Percentiles rank a stretch among this genome's conserved stretches.
Evolutionary conservation across 2,113 vertebrate genomes (phyloP).

Genomic region (Catharus fuscescens): DNA sequence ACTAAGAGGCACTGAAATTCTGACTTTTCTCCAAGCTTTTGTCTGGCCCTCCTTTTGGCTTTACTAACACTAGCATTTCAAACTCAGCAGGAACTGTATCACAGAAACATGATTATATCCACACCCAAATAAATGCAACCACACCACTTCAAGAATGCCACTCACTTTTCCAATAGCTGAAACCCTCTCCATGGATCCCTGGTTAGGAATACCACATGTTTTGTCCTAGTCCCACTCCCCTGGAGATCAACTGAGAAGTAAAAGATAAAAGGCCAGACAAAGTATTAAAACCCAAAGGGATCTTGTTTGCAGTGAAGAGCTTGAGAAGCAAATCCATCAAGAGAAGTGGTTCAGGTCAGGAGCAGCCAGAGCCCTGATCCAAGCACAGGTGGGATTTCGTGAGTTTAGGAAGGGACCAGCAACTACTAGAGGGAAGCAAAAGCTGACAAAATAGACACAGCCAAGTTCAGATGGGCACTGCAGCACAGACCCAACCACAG

Average conservation of each 20-base stretch:
- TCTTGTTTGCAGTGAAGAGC: not conserved
- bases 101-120: constrained; percentile 12
- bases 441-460: not conserved
- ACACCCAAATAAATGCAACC: constrained; percentile 23
- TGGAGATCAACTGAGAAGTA: not conserved
- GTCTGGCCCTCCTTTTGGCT: constrained; percentile 48
- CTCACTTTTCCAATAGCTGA: not conserved
- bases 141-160: not conserved
- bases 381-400: not conserved
- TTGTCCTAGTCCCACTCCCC: not conserved
- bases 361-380: not conserved
- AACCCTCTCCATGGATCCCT: not conserved
- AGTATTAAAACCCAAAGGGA: not conserved
- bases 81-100: constrained; percentile 33
- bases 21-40: constrained; percentile 54
- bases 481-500: not conserved
- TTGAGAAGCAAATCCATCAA: not conserved
- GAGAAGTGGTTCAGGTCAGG: not conserved
- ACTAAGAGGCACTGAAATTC: constrained; percentile 13
- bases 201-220: not conserved
- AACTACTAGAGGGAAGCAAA: not conserved
- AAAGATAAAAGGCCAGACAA: not conserved
- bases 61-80: constrained; percentile 56
- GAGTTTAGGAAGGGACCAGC: not conserved
- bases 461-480: not conserved